Percentiles rank a stretch among this genome's conserved stretches.
These are phyloP conservation scores for Catocala sponsa DNA, from an alignment of 2,888 invertebrate species.

Conservation along the genomic window DNA sequence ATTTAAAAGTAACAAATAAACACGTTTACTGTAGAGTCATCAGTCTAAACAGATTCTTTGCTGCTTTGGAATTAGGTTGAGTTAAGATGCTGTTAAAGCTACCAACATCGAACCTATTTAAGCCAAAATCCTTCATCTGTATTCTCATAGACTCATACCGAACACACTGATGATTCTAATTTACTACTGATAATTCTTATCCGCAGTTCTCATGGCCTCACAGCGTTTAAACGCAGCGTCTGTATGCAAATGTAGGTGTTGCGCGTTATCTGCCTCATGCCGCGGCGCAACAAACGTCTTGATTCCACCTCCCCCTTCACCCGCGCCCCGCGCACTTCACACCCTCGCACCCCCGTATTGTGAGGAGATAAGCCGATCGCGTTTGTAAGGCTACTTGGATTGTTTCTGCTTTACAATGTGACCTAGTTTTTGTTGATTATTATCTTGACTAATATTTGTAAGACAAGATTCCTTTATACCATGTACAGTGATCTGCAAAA, in stretches of 20 bases:
- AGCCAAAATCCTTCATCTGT: no score
- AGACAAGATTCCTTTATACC: no score
- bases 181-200: no score
- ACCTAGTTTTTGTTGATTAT: constrained; percentile 2
- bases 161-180: no score
- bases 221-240: constrained; percentile 39
- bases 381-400: background rate
- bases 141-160: no score
- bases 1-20: no score
- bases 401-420: constrained; percentile 4
- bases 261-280: constrained; percentile 39
- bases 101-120: no score
- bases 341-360: constrained; percentile 1
- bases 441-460: background rate
- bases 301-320: constrained; percentile 9
- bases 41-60: no score
- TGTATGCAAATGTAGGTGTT: constrained; percentile 47
- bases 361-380: constrained; percentile 17
- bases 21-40: no score
- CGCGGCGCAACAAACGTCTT: constrained; percentile 23
- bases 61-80: no score
- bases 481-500: no score
- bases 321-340: background rate
- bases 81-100: no score
- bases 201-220: constrained; percentile 17